phyloP scores from a whole-genome alignment of 2,888 invertebrate genomes.

The Ceriagrion tenellum region DNA sequence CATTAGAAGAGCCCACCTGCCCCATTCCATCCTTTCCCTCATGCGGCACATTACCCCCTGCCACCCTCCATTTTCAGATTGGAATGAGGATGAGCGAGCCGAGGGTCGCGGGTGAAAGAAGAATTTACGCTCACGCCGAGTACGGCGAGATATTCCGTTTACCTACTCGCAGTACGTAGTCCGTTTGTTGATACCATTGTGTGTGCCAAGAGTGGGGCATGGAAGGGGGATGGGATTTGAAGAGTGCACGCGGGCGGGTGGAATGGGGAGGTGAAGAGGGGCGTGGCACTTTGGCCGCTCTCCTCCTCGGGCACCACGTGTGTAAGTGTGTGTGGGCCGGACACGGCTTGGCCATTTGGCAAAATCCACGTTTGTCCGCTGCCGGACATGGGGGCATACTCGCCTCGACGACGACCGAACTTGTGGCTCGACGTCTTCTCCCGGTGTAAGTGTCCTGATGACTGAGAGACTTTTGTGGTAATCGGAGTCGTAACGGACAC shows the following conservation, averaged over 20 bases:
- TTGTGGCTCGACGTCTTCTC: not conserved
- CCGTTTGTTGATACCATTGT: not conserved
- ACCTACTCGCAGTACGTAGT: not conserved
- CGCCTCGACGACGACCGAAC: not conserved
- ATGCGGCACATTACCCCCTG: conserved; percentile 62
- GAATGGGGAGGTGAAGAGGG: not conserved
- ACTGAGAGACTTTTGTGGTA: conserved; percentile 17
- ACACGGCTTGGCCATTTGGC: conserved; percentile 62
- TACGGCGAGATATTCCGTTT: not conserved
- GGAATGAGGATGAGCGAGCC: not conserved
- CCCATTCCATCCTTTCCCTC: not conserved
- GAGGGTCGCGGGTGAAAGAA: not conserved
- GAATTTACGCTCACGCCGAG: not conserved
- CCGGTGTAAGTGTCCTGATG: not conserved
- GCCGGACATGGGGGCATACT: conserved; percentile 40
- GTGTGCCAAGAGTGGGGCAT: not conserved
- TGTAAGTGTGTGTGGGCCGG: conserved; percentile 37
- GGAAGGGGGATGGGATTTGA: not conserved
- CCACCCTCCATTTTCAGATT: conserved; percentile 26
- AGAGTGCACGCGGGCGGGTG: not conserved
- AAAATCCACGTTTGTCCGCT: not conserved
- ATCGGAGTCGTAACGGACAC: conserved; percentile 6
- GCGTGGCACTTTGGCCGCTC: conserved; percentile 35
- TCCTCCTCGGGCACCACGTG: not conserved
- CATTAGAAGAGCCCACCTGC: conserved; percentile 61